Evolutionary conservation across 2,113 vertebrate genomes (phyloP).

Genomic region (Pluvialis apricaria): DNA sequence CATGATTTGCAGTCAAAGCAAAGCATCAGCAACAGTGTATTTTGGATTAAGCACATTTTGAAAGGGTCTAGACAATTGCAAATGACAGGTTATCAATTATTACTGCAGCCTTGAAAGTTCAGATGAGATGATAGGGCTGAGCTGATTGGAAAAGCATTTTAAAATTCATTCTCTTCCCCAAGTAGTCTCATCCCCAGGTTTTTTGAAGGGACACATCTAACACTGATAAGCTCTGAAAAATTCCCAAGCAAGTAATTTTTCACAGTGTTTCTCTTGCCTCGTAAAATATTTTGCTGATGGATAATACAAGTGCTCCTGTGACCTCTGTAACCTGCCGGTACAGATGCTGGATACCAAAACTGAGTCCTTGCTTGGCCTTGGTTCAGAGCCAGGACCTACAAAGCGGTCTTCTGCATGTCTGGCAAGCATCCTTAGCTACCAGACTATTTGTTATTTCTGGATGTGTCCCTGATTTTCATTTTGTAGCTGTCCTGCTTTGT

Average conservation of each 20-base stretch:
- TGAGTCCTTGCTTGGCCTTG: constrained; percentile 46
- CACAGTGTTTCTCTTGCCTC: not conserved
- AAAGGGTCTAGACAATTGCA: not conserved
- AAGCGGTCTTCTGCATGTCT: constrained; percentile 31
- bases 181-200: not conserved
- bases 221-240: not conserved
- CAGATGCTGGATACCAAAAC: not conserved
- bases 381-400: constrained; percentile 57
- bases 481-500: constrained; percentile 49
- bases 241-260: not conserved
- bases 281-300: constrained; percentile 15
- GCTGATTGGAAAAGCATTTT: not conserved
- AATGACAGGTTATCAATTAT: not conserved
- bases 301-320: not conserved
- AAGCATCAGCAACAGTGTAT: not conserved
- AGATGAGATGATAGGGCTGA: not conserved
- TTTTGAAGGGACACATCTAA: not conserved
- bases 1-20: not conserved
- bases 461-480: constrained; percentile 43
- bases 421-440: constrained; percentile 57
- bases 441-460: constrained; percentile 63
- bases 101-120: not conserved
- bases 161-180: not conserved
- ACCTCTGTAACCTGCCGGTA: constrained; percentile 32
- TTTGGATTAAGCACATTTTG: not conserved